Evolutionary conservation across 2,888 invertebrate species (phyloP).

Genomic region (Polyploca ridens): DNA sequence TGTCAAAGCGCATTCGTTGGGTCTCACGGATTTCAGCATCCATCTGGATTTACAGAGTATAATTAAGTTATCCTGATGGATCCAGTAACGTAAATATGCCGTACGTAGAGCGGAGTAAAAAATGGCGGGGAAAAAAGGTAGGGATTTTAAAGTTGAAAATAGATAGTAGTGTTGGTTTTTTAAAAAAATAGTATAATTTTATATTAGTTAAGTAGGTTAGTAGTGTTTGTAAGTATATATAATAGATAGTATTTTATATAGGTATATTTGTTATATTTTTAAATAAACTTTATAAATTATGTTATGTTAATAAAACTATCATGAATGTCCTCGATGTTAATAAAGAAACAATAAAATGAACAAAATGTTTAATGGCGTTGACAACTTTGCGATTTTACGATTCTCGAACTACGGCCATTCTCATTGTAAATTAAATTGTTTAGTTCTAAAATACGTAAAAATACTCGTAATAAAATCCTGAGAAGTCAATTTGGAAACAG

Average conservation of each 20-base stretch:
- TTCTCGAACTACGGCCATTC: background rate
- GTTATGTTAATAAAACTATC: background rate
- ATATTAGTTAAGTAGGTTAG: too few relatives aligned
- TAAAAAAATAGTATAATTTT: too few relatives aligned
- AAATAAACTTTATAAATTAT: background rate
- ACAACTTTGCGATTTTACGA: slow-evolving; percentile 4
- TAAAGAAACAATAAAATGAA: slow-evolving; percentile 5
- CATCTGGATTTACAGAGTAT: background rate
- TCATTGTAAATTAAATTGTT: background rate
- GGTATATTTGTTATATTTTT: too few relatives aligned
- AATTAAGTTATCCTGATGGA: background rate
- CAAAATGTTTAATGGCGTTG: slow-evolving; percentile 10
- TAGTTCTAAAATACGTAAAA: background rate
- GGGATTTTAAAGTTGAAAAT: background rate
- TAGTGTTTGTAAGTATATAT: too few relatives aligned
- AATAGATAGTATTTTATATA: too few relatives aligned
- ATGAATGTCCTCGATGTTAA: background rate
- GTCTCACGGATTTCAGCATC: background rate
- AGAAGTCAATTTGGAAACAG: too few relatives aligned
- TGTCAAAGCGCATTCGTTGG: background rate
- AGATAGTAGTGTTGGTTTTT: background rate
- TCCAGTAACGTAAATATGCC: background rate
- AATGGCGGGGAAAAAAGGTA: background rate
- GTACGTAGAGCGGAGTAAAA: background rate
- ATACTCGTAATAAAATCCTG: background rate